Evolutionary conservation across 2,888 invertebrate genomes (phyloP), one percentile per base, ranked within the genome.

Genomic region (Chrysina gloriosa): DNA sequence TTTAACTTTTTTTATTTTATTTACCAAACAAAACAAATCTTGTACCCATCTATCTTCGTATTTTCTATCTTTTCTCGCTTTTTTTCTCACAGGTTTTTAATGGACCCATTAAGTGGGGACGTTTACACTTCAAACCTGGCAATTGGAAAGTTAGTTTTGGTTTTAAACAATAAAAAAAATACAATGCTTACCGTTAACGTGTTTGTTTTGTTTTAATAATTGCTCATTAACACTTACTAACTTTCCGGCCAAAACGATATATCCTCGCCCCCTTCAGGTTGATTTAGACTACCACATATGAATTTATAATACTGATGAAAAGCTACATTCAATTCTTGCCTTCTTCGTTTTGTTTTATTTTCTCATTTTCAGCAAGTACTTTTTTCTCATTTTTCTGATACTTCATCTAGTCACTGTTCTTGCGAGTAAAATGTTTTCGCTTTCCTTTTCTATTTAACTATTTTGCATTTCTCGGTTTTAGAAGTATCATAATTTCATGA

Each of bases 281-380:
- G n/a, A n/a, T n/a, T n/a, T n/a, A n/a, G n/a, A n/a, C n/a, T n/a
- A n/a, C n/a, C 36, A 0, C 14, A n/a, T 11, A 2, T 5, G 36
- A 36, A 36, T 6, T n/a, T 11, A 36, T 36, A 11, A 36, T 36
- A 11, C n/a, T 11, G 9, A 36, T 11, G 14, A 36, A 14, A 14
- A 36, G 36, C 14, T 11, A 36, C 14, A 36, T 36, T 36, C 21
- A 50, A 50, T 25, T 54, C 54, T 54, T 23, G 36, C 31, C 16
- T 39, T 56, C 39, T 14, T 36, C n/a, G 31, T 56, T 56, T 56
- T 56, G 56, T 56, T 56, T 56, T 56, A 54, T 56, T 16, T 39
- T 56, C 11, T 56, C 56, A 34, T 56, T 50, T 56, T 56, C 56
- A 56, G 56, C 56, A 56, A 56, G 56, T 56, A 29, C 16, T 11